Base-by-base conservation (phyloP, 2,888 invertebrate genomes). In the Sarcophaga subvicina region DNA sequence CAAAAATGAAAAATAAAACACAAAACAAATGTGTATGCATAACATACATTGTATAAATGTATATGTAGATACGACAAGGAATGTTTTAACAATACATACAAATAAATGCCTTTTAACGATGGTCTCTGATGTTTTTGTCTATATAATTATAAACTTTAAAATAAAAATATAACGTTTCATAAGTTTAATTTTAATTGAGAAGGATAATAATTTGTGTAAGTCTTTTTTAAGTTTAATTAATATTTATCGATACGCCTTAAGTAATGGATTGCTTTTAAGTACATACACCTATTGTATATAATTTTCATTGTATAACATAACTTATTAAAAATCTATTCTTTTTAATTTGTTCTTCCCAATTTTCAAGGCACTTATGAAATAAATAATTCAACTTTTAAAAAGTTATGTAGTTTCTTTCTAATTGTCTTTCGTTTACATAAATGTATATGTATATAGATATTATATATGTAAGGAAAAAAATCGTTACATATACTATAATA, bases 41-140 rank as follows among this genome's bases (percentile, higher is more conserved):
- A 81, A 73, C 73, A 78, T 73, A 78, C 45, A 45, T 75, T 64
- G 37, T 54, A 47, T 64, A 49, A 75, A 64, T 72, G 77, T 77
- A 64, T 83, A 37, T 37, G 37, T 10, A 37, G 37, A 37, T 37
- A 37, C 37, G 47, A 76, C 27, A 12, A 71, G 76, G 83, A 83
- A 86, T 77, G 77, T 78, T 54, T 54, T 72, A 77, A 73, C 20
- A 60, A 78, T 70, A 75, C 54, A 76, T 71, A 83, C 37, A 87
- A 77, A 87, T 87, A 87, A 87, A 87, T 87, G 87, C 87, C 80
- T 80, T 83, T 76, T 69, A 85, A 84, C 87, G 84, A 81, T 87
- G 87, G 84, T 86, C 17, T 80, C 66, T 63, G 37, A 60, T 54
- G 60, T 76, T 49, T 64, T 49, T 37, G 10, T 54, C 54, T 17